Evolutionary conservation across 2,888 invertebrate species (phyloP), one percentile per base, ranked within the genome.

Genomic region (Thelaira solivaga): DNA sequence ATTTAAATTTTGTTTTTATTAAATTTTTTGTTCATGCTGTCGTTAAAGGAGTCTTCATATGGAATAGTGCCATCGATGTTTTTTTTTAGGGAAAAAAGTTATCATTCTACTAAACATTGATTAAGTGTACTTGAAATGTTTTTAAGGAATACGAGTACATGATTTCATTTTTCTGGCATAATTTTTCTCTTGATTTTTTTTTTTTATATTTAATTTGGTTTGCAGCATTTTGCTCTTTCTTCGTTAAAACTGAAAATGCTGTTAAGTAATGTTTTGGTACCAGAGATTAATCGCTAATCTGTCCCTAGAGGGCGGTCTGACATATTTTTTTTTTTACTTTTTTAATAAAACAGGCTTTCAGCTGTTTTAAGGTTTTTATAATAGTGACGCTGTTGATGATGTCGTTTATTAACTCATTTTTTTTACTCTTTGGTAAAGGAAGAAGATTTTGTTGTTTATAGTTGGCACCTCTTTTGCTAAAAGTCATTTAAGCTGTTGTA

Each of bases 281-380:
- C 81, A 80, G 84, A 86, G 86, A 86, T 86, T 86, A 86, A 86
- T 86, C 85, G 86, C 84, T 86, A 86, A 86, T 86, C 86, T 86
- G 86, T 86, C 86, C 86, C 86, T 85, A 82, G 85, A 86, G 86
- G 86, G 86, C 85, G 86, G 83, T 83, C 84, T 83, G 84, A 83
- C 83, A 85, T 84, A 83, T 84, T 67, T 78, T 57, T 68, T 41
- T 62, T 20, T 45, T 24, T 11, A 20, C 31, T 47, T 49, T 8
- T 62, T 51, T 34, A 8, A 11, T 20, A 11, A 2, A 47, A 22
- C 29, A 36, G 22, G 49, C 55, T 45, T n/a, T 10, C 16, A 57
- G 34, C 10, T 18, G 6, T 41, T 18, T 0, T 36, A 22, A 20
- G 10, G n/a, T 51, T 39, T 41, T 45, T 31, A 18, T 36, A n/a